Percentiles rank a stretch among this genome's conserved stretches.
Evolutionary conservation across 1,140 invertebrate species (phyloP).

Genomic region (Campodea augens): DNA sequence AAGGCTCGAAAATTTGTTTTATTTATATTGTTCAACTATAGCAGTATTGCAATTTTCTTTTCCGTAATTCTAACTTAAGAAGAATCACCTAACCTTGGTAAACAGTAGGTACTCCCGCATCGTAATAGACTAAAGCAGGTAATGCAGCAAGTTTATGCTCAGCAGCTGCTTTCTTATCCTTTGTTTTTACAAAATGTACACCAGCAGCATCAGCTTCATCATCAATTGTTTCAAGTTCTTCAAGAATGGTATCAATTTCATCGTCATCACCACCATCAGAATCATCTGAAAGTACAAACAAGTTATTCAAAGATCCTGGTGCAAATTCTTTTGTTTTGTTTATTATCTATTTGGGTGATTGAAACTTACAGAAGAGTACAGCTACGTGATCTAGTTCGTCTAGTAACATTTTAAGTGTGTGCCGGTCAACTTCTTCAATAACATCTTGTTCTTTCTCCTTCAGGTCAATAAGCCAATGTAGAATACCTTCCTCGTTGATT

Average conservation of each 20-base stretch:
- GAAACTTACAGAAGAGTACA: conserved; percentile 73
- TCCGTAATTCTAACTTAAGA: too few species aligned
- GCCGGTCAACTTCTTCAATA: conserved; percentile 77
- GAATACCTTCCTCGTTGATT: conserved; percentile 75
- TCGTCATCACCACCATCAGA: conserved; percentile 63
- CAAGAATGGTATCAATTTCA: conserved; percentile 57
- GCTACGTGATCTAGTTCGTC: conserved; percentile 78
- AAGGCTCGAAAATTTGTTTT: too few species aligned
- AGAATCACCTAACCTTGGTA: conserved; percentile 80
- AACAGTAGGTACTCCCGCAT: conserved; percentile 81
- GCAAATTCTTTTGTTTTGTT: conserved; percentile 1
- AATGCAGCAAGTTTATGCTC: conserved; percentile 82
- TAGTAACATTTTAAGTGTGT: conserved; percentile 71
- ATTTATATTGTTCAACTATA: too few species aligned
- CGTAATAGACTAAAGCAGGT: conserved; percentile 75
- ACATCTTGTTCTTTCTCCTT: conserved; percentile 67
- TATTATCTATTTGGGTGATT: too few species aligned
- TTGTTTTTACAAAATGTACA: conserved; percentile 85
- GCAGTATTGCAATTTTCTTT: too few species aligned
- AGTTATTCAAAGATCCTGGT: not conserved
- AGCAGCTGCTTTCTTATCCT: conserved; percentile 68
- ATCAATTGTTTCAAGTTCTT: conserved; percentile 82
- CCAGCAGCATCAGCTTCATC: conserved; percentile 81
- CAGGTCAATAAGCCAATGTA: conserved; percentile 74
- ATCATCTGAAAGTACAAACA: conserved; percentile 37